Evolutionary conservation across 2,797 vertebrate genomes (phyloP).

Genomic region (Streptopelia turtur): DNA sequence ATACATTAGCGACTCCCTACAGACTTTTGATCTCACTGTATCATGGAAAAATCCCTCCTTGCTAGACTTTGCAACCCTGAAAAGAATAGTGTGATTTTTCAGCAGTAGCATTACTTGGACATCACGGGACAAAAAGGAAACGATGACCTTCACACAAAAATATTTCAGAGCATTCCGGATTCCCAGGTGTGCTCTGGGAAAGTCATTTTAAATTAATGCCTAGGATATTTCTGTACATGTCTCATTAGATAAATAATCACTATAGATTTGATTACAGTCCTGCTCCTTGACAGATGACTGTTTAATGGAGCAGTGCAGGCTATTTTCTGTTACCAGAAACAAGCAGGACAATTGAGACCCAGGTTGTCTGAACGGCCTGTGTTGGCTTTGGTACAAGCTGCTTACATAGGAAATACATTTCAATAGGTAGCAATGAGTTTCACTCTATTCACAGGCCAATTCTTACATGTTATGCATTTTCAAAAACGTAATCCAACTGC

Average conservation of each 20-base stretch:
- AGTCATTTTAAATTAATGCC: neutral
- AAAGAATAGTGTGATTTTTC: neutral
- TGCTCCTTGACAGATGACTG: neutral
- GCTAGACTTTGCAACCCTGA: neutral
- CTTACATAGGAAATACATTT: neutral
- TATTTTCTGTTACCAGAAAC: neutral
- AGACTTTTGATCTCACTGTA: neutral
- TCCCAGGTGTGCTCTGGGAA: neutral
- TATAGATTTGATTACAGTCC: neutral
- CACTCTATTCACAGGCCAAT: neutral
- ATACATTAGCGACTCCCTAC: neutral
- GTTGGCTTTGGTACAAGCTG: conserved; percentile 14
- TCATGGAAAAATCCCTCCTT: neutral
- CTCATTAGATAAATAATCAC: neutral
- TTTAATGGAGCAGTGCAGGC: neutral
- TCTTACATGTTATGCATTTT: neutral
- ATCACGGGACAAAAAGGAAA: neutral
- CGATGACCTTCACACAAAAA: neutral
- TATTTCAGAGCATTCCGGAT: neutral
- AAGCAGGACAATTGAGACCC: neutral
- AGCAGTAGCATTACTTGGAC: neutral
- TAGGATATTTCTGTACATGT: neutral
- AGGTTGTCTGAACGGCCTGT: neutral
- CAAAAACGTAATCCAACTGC: neutral
- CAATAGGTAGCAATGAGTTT: neutral